Percentiles rank a stretch among this genome's conserved stretches.
Evolutionary conservation across 1,140 invertebrate species (phyloP).

Genomic region (Ceratina australensis): DNA sequence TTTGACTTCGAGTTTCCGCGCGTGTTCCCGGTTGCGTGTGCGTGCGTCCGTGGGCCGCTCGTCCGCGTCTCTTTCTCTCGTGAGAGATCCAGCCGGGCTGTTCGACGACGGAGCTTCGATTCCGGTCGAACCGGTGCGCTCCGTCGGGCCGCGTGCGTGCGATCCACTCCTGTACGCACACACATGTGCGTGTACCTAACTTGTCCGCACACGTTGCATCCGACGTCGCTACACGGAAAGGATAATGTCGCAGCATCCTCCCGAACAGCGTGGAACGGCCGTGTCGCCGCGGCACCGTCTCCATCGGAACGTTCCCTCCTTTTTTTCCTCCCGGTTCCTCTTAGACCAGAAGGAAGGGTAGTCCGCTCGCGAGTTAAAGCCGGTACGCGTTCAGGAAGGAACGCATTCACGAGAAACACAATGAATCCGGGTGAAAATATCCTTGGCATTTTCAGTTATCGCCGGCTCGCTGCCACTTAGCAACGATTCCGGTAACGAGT

Average conservation of each 20-base stretch:
- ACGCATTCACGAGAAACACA: conserved; percentile 5
- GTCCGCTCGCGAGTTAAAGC: neutral
- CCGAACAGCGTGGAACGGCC: conserved; percentile 58
- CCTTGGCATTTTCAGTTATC: conserved; percentile 11
- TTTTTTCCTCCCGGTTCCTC: neutral
- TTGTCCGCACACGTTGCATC: conserved; percentile 31
- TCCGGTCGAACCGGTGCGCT: conserved; percentile 71
- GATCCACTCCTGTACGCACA: conserved; percentile 5
- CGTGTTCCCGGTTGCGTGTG: conserved; percentile 51
- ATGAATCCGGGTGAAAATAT: conserved; percentile 25
- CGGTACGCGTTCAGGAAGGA: conserved; percentile 27
- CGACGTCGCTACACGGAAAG: conserved; percentile 54
- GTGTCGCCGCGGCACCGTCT: conserved; percentile 54
- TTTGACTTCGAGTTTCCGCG: conserved; percentile 60
- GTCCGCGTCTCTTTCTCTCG: conserved; percentile 20
- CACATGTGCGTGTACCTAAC: conserved; percentile 11
- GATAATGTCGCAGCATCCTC: conserved; percentile 62
- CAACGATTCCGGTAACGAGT: neutral
- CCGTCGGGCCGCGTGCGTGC: conserved; percentile 44
- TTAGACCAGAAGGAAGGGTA: conserved; percentile 13
- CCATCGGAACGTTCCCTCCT: neutral
- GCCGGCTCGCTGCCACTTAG: neutral
- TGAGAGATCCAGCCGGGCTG: conserved; percentile 51
- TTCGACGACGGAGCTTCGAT: conserved; percentile 62
- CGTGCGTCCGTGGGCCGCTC: conserved; percentile 39